phyloP scores from a whole-genome alignment of 2,888 invertebrate genomes.

The Drosophila ochracea region DNA sequence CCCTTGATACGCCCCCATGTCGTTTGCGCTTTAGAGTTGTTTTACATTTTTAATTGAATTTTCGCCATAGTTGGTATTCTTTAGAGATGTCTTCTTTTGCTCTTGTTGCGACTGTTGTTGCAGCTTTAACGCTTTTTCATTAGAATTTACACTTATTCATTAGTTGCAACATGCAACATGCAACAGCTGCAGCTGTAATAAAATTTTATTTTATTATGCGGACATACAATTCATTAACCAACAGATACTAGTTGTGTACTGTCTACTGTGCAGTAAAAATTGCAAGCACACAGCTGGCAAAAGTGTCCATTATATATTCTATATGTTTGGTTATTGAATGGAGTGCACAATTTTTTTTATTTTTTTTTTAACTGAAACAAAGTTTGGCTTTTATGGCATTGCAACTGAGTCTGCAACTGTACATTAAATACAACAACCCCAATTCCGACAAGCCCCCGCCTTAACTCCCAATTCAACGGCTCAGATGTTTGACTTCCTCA shows the following conservation, averaged over 20 bases:
- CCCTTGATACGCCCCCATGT: conserved; percentile 12
- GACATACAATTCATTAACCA: conserved; percentile 61
- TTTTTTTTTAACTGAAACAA: conserved; percentile 14
- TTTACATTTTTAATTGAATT: conserved; percentile 81
- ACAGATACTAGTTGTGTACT: conserved; percentile 8
- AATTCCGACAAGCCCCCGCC: conserved; percentile 1
- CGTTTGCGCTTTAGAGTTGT: conserved; percentile 73
- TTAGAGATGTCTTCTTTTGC: conserved; percentile 25
- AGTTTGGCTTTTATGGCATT: conserved; percentile 24
- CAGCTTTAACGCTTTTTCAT: conserved; percentile 72
- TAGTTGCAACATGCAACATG: conserved; percentile 77
- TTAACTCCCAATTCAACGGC: conserved; percentile 1
- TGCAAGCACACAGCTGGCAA: conserved; percentile 38
- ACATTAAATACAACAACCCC: conserved; percentile 4
- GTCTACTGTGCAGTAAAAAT: conserved; percentile 18
- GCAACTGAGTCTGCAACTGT: conserved; percentile 6
- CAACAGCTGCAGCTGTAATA: conserved; percentile 75
- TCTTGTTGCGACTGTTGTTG: conserved; percentile 34
- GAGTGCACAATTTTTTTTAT: conserved; percentile 2
- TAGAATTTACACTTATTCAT: conserved; percentile 81
- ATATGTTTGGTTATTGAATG: conserved; percentile 30
- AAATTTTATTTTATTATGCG: conserved; percentile 76
- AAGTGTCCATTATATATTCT: conserved; percentile 36
- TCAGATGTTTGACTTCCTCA: conserved; percentile 2
- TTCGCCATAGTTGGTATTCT: conserved; percentile 79